These are phyloP conservation scores for Teleiodes luculella DNA, from an alignment of 2,888 invertebrate species.

Conservation along the genomic window DNA sequence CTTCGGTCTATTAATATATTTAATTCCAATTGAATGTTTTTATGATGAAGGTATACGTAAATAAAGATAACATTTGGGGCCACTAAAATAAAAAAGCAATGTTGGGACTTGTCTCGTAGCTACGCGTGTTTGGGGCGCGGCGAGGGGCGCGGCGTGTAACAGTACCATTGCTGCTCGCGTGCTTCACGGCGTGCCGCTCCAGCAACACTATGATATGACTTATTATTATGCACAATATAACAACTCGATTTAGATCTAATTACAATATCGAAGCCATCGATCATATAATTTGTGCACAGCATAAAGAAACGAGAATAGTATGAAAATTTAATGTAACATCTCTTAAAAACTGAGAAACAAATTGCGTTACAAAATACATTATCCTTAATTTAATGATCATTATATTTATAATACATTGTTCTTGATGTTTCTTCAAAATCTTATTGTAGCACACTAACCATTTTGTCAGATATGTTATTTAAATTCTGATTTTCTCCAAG, in stretches of 20 bases:
- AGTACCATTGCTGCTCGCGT: constrained; percentile 26
- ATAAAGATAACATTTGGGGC: too few species aligned
- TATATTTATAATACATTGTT: constrained; percentile 75
- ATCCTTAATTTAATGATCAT: constrained; percentile 75
- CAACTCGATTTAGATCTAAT: constrained; percentile 60
- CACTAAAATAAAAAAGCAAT: too few species aligned
- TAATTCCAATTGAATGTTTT: too few species aligned
- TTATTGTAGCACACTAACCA: constrained; percentile 79
- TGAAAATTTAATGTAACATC: constrained; percentile 63
- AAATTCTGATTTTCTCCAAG: constrained; percentile 77
- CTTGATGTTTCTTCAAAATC: constrained; percentile 71
- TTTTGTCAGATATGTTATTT: constrained; percentile 78
- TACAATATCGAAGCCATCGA: constrained; percentile 61
- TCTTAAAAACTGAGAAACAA: constrained; percentile 74
- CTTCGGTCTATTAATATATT: too few species aligned
- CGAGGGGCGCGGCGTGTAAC: constrained; percentile 18
- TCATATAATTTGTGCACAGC: constrained; percentile 72
- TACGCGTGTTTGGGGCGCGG: background rate
- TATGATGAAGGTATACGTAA: too few species aligned
- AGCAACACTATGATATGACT: constrained; percentile 56
- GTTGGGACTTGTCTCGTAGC: too few species aligned
- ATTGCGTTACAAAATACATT: constrained; percentile 75
- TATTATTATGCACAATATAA: constrained; percentile 66
- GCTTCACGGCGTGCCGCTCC: constrained; percentile 29
- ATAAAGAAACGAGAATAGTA: constrained; percentile 62